Percentiles rank a stretch among this genome's conserved stretches.
Evolutionary conservation across 2,113 vertebrate species (phyloP).

Genomic region (Heptranchias perlo): DNA sequence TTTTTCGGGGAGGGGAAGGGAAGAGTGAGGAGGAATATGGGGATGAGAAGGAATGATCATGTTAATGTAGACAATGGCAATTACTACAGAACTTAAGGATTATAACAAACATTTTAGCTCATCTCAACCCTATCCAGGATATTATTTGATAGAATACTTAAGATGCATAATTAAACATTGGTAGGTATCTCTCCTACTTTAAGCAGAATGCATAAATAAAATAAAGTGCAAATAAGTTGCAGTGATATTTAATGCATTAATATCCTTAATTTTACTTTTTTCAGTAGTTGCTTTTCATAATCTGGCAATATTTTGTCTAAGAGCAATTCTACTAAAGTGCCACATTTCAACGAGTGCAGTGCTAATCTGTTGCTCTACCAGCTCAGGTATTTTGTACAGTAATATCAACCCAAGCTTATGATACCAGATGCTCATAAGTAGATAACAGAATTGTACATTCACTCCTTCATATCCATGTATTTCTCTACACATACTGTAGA

Average conservation of each 20-base stretch:
- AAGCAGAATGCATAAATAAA: neutral
- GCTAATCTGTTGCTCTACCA: neutral
- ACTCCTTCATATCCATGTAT: neutral
- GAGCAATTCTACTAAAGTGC: neutral
- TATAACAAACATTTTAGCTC: neutral
- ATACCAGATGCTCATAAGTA: neutral
- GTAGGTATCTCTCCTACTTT: neutral
- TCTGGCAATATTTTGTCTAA: neutral
- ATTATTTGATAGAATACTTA: neutral
- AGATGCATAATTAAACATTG: neutral
- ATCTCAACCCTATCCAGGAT: neutral
- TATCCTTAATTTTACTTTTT: neutral
- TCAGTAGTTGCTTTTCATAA: neutral
- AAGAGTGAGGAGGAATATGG: neutral
- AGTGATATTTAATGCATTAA: slow-evolving; percentile 3
- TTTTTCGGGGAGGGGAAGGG: neutral
- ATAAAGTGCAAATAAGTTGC: slow-evolving; percentile 41
- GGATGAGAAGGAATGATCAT: neutral
- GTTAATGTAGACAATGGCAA: neutral
- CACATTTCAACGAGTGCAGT: neutral
- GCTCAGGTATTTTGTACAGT: neutral
- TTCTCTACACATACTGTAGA: neutral
- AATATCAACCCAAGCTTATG: neutral
- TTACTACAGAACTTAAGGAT: neutral
- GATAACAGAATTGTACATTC: neutral